Base-by-base conservation (phyloP, 1,140 invertebrate species). In the Polyergus mexicanus region DNA sequence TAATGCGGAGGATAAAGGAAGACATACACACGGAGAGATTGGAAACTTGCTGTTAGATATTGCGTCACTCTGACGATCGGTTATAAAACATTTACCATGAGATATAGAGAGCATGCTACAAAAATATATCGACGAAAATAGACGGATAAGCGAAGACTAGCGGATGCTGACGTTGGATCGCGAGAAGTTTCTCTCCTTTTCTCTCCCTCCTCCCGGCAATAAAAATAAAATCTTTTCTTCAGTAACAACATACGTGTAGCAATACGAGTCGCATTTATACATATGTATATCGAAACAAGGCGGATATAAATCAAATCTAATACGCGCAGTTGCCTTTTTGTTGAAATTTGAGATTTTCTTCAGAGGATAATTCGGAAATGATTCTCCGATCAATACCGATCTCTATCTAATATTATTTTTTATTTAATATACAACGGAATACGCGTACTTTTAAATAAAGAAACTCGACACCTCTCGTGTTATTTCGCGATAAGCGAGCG, bases 81-180 rank as follows among this genome's bases (percentile, higher is more conserved):
- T 68, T 80, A 80, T 80, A 80, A 69, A 80, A 80, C 35, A 69
- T 80, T 80, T 80, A 80, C 16, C 35, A 6, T 54, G 38, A 35
- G 16, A 58, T 51, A 80, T 69, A 41, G 63, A 1, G 13, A 54
- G 22, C 56, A 28, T 41, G n/a, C 22, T n/a, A 16, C 47, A 69
- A 32, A 80, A 80, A 80, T 80, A 69, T 22, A 13, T 28, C 32
- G 63, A 60, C 77, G 22, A 69, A 69, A 80, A 80, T 80, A 80
- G 47, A 80, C 25, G 22, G 5, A 10, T 22, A 22, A 80, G 44
- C 16, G 32, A 69, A 41, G 47, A 65, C 5, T 2, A 56, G 47
- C 32, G 22, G 65, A 80, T 80, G 77, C 77, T 80, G 77, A 80
- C 47, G 77, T 78, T 22, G 22, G 66, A 68, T 54, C 63, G 63